Evolutionary conservation across 1,140 invertebrate genomes (phyloP).

Genomic region (Leptinotarsa undecemlineata): DNA sequence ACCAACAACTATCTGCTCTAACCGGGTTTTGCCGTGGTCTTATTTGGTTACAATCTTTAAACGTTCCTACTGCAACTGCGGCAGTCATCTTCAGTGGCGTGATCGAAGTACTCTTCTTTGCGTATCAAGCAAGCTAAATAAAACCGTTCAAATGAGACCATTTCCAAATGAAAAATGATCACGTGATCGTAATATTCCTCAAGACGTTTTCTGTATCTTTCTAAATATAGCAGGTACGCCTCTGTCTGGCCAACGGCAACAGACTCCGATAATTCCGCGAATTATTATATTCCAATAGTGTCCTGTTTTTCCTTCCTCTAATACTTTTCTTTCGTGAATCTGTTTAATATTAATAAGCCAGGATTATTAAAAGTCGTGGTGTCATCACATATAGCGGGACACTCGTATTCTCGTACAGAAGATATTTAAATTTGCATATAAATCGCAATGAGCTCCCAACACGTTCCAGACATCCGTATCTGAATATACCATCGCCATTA

Average conservation of each 20-base stretch:
- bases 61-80: too few species aligned
- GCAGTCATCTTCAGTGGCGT: too few species aligned
- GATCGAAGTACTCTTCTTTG: too few species aligned
- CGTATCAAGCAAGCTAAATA: too few species aligned
- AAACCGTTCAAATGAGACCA: too few species aligned
- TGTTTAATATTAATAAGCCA: conserved; percentile 6
- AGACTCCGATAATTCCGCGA: neutral
- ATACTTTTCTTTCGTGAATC: neutral
- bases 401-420: conserved; percentile 2
- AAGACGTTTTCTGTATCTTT: too few species aligned
- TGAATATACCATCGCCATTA: neutral
- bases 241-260: neutral
- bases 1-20: too few species aligned
- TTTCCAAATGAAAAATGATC: too few species aligned
- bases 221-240: neutral
- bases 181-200: too few species aligned
- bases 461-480: neutral
- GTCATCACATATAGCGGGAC: neutral
- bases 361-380: conserved; percentile 5
- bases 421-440: neutral
- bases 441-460: conserved; percentile 7
- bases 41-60: too few species aligned
- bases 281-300: conserved; percentile 8
- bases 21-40: too few species aligned
- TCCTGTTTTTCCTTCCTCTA: neutral